Conservation (phyloP, 2,113 vertebrate species). For the Sander vitreus region DNA sequence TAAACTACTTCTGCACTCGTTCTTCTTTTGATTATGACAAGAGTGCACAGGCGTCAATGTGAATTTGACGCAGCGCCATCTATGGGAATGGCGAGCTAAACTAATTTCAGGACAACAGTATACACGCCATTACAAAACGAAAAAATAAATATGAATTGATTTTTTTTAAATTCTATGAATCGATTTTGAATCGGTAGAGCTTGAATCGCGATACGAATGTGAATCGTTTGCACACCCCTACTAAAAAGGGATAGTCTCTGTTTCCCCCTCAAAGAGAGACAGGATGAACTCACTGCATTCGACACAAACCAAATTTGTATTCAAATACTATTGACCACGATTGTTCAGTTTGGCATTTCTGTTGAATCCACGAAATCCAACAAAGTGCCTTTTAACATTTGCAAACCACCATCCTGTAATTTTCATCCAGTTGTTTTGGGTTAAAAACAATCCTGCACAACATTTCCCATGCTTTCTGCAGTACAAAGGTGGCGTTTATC, state of each 20-base stretch:
- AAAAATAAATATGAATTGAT: too few relatives aligned
- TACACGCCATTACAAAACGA: too few relatives aligned
- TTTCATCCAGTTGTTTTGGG: constrained; percentile 52
- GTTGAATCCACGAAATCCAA: constrained; percentile 26
- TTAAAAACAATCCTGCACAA: constrained; percentile 21
- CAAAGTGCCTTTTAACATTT: constrained; percentile 48
- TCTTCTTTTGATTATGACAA: too few relatives aligned
- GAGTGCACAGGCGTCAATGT: too few relatives aligned
- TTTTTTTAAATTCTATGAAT: too few relatives aligned
- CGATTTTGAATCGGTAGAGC: too few relatives aligned
- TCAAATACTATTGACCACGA: constrained; percentile 47
- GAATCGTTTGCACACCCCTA: too few relatives aligned
- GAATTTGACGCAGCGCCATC: too few relatives aligned
- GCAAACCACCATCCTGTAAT: constrained; percentile 43
- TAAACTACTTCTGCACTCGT: too few relatives aligned
- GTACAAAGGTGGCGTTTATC: constrained; percentile 52
- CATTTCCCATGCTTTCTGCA: constrained; percentile 29
- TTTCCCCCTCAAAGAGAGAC: constrained; percentile 14
- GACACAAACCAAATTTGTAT: constrained; percentile 51
- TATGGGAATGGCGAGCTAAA: too few relatives aligned
- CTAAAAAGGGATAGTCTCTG: constrained; percentile 32
- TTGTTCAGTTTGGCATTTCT: constrained; percentile 39
- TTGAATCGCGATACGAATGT: too few relatives aligned
- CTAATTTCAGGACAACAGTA: too few relatives aligned
- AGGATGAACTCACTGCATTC: constrained; percentile 21